Evolutionary conservation across 2,888 invertebrate genomes (phyloP).

Genomic region (Belgica antarctica): DNA sequence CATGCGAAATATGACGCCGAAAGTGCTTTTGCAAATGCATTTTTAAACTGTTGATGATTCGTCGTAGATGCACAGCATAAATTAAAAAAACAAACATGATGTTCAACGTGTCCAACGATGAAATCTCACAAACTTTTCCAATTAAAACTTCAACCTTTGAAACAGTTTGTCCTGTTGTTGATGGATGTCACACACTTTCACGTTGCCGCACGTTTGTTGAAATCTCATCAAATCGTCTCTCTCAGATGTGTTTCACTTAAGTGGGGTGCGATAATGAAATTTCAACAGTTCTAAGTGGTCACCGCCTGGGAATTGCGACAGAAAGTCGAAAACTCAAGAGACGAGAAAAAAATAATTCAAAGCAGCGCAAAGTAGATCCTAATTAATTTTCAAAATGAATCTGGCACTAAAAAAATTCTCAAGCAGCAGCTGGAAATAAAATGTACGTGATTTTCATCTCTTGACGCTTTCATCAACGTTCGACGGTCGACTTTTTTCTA

Average conservation of each 20-base stretch:
- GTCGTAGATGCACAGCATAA: background rate
- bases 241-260: no score
- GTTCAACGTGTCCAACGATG: background rate
- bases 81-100: no score
- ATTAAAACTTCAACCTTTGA: conserved; percentile 3
- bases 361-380: no score
- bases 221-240: background rate
- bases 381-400: background rate
- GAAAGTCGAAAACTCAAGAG: no score
- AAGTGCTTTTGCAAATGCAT: background rate
- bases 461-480: background rate
- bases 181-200: conserved; percentile 7
- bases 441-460: background rate
- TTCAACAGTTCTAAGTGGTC: no score
- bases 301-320: no score
- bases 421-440: background rate
- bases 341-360: no score
- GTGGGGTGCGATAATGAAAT: no score
- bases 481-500: background rate
- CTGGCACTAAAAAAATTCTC: background rate
- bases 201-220: background rate
- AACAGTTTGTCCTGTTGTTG: background rate
- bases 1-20: background rate
- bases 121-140: conserved; percentile 2
- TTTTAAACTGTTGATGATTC: conserved; percentile 12